Evolutionary conservation across 2,797 vertebrate species (phyloP), one percentile per base, ranked within the genome.

Genomic region (Crocodylus rhombifer): DNA sequence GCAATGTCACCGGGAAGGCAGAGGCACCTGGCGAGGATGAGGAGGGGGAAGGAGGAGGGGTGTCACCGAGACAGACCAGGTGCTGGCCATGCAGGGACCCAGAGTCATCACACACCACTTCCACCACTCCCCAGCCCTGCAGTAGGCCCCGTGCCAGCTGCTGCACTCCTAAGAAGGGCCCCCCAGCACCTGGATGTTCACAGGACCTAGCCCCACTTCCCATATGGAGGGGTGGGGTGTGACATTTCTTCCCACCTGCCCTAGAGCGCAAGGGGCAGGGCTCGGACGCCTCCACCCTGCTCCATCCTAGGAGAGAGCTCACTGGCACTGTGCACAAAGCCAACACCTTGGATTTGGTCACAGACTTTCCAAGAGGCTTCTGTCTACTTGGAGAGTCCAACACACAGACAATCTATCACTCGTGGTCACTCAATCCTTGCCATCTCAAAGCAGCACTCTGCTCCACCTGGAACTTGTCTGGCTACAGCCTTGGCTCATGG

Each of bases 1-100:
- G 97, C 88, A 99, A 97, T 3, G 99, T 99, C 97, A 99, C 94
- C 14, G 99, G 98, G 42, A 95, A 97, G 97, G 98, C 97, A 58
- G 96, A 88, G 25, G 97, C 94, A 62, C 98, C 99, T 99, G 93
- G 77, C 67, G 90, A 91, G 76, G 94, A 88, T 77, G 62, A 87
- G 0, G 4, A 88, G 25, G 30, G 26, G 82, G 62, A n/a, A 10
- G 64, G 18, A 95, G 74, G 36, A 95, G 80, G 93, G 5, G 56
- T 89, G 83, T 77, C 92, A 69, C 69, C 65, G 33, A 85, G 88
- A 93, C 16, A 42, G 79, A 25, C 26, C 5, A 11, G 23, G 7
- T 8, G 20, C 28, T 9, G 42, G 14, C 3, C 3, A 28, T 51
- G 16, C 51, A 15, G 7, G 1, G 42, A 51, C 64, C 88, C 79